These are phyloP conservation scores for Shargacucullia verbasci DNA, from an alignment of 2,888 invertebrate species.

Conservation along the genomic window DNA sequence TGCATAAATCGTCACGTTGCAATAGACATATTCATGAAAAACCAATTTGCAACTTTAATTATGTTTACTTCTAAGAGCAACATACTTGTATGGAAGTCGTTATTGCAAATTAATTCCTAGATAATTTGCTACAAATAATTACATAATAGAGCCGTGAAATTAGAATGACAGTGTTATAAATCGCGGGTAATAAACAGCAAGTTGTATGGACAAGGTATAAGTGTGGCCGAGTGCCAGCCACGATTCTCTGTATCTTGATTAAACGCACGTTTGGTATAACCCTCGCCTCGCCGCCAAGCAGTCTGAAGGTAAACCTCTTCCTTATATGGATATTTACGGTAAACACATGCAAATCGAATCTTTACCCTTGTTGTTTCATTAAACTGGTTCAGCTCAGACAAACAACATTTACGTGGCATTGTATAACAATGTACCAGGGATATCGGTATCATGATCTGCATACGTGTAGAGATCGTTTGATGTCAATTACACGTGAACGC, in stretches of 20 bases:
- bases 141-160: slow-evolving; percentile 56
- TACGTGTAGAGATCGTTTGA: slow-evolving; percentile 52
- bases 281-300: slow-evolving; percentile 69
- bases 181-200: slow-evolving; percentile 62
- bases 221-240: slow-evolving; percentile 69
- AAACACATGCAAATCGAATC: slow-evolving; percentile 65
- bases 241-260: slow-evolving; percentile 63
- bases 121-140: slow-evolving; percentile 31
- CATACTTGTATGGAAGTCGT: slow-evolving; percentile 24
- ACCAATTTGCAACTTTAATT: slow-evolving; percentile 45
- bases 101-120: slow-evolving; percentile 32
- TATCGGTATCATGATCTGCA: slow-evolving; percentile 50
- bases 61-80: slow-evolving; percentile 19
- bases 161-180: slow-evolving; percentile 70
- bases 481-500: slow-evolving; percentile 59
- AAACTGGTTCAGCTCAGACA: slow-evolving; percentile 30
- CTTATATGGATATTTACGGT: slow-evolving; percentile 61
- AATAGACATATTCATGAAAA: slow-evolving; percentile 38
- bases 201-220: slow-evolving; percentile 61
- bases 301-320: slow-evolving; percentile 79
- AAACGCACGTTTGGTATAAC: slow-evolving; percentile 64
- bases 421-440: slow-evolving; percentile 40
- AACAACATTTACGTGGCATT: slow-evolving; percentile 31
- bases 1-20: slow-evolving; percentile 34
- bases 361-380: slow-evolving; percentile 48